These are phyloP conservation scores for Augochlora pura DNA, from an alignment of 1,140 invertebrate species.

Conservation along the genomic window DNA sequence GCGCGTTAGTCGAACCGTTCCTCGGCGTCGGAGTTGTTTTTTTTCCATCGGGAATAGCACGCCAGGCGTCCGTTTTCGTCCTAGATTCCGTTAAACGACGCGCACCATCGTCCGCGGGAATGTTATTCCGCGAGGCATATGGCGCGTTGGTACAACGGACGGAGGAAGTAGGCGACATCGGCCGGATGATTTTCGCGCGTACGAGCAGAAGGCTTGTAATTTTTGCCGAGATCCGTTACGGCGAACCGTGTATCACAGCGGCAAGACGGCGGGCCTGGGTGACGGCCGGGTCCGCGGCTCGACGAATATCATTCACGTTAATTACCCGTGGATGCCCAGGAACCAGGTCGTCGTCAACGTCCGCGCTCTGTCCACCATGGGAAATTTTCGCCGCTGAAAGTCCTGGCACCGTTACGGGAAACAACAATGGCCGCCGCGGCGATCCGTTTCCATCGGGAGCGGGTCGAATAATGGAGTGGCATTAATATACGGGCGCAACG, in stretches of 20 bases:
- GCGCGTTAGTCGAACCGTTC: no score
- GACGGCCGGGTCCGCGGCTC: no score
- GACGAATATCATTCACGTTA: constrained; percentile 18
- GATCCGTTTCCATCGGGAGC: constrained; percentile 15
- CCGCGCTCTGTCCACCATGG: constrained; percentile 45
- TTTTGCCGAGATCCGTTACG: constrained; percentile 8
- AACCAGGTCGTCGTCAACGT: constrained; percentile 21
- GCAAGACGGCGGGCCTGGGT: no score
- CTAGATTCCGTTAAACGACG: no score
- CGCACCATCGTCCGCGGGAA: no score
- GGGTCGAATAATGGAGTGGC: constrained; percentile 33
- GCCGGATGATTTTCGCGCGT: neutral
- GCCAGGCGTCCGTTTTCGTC: no score
- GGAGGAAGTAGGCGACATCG: neutral
- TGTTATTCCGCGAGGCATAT: no score
- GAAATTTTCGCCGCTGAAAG: constrained; percentile 28
- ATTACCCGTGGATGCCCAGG: constrained; percentile 17
- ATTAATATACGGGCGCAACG: constrained; percentile 24
- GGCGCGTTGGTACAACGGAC: neutral
- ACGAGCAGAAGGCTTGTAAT: no score
- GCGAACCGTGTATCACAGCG: neutral
- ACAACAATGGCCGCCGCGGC: constrained; percentile 31
- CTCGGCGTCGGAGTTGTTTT: no score
- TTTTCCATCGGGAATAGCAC: no score
- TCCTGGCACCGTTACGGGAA: constrained; percentile 41